These are phyloP conservation scores for Phymastichus coffea DNA, from an alignment of 1,140 invertebrate genomes.

Conservation along the genomic window DNA sequence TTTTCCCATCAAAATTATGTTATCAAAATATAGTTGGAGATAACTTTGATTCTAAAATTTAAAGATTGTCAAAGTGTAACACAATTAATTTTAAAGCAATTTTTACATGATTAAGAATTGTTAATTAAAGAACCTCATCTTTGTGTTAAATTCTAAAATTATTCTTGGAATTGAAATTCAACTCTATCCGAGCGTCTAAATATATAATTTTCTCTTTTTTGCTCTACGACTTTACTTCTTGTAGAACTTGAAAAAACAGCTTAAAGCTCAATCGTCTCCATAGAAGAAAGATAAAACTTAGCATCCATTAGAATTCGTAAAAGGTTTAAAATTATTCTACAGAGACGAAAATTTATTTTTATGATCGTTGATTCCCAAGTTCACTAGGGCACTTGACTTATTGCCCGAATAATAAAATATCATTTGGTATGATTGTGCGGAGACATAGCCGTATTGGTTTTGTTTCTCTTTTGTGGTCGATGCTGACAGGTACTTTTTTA, in stretches of 20 bases:
- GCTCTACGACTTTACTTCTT: constrained; percentile 23
- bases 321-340: constrained; percentile 3
- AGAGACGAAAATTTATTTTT: constrained; percentile 4
- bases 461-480: constrained; percentile 39
- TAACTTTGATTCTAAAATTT: constrained; percentile 17
- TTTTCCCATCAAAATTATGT: constrained; percentile 8
- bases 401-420: constrained; percentile 22
- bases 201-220: constrained; percentile 29
- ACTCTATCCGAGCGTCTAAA: constrained; percentile 23
- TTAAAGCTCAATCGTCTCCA: background rate
- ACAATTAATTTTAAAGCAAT: constrained; percentile 14
- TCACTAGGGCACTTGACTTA: constrained; percentile 4
- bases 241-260: constrained; percentile 11
- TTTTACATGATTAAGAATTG: constrained; percentile 4
- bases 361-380: constrained; percentile 7
- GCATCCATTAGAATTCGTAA: background rate
- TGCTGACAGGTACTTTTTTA: constrained; percentile 52
- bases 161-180: constrained; percentile 20
- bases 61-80: constrained; percentile 23
- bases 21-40: constrained; percentile 24
- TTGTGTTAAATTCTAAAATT: background rate
- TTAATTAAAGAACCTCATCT: background rate
- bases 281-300: constrained; percentile 8
- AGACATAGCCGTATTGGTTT: constrained; percentile 37
- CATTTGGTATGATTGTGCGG: constrained; percentile 31